Percentiles rank a stretch among this genome's conserved stretches.
These are phyloP conservation scores for Aix galericulata DNA, from an alignment of 2,113 vertebrate genomes.

Conservation along the genomic window DNA sequence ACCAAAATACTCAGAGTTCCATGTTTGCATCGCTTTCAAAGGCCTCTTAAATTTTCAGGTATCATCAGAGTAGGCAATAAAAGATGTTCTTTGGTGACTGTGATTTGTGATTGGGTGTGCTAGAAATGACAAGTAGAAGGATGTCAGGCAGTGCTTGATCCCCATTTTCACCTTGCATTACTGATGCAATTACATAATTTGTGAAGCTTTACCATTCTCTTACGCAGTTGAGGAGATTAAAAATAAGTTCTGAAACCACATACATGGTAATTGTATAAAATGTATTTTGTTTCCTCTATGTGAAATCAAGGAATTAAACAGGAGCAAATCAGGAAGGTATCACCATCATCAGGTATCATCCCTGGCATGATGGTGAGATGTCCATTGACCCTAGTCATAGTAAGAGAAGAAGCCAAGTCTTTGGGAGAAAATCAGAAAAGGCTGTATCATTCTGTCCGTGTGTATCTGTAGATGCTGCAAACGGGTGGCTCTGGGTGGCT, in stretches of 20 bases:
- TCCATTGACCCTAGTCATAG: rapidly evolving
- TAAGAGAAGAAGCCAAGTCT: neutral
- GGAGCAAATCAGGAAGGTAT: neutral
- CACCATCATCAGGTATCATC: neutral
- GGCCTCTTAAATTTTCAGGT: neutral
- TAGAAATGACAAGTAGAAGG: neutral
- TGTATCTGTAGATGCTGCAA: neutral
- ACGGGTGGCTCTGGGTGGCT: neutral
- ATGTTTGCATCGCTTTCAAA: neutral
- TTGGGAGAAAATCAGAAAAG: neutral
- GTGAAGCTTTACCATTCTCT: neutral
- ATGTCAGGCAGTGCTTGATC: neutral
- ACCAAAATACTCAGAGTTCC: neutral
- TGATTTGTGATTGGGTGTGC: neutral
- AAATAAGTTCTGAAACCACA: neutral
- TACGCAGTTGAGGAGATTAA: neutral
- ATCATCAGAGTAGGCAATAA: neutral
- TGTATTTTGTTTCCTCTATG: rapidly evolving
- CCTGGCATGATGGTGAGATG: neutral
- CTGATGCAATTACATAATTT: neutral
- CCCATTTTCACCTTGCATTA: neutral
- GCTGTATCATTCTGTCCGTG: neutral
- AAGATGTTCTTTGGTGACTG: neutral
- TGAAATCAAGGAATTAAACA: neutral
- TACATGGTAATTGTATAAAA: neutral